A percentile compares a stretch with the other conserved stretches of the same genome.
Conservation (phyloP, 2,888 invertebrate species). For the Plebejus anna region DNA sequence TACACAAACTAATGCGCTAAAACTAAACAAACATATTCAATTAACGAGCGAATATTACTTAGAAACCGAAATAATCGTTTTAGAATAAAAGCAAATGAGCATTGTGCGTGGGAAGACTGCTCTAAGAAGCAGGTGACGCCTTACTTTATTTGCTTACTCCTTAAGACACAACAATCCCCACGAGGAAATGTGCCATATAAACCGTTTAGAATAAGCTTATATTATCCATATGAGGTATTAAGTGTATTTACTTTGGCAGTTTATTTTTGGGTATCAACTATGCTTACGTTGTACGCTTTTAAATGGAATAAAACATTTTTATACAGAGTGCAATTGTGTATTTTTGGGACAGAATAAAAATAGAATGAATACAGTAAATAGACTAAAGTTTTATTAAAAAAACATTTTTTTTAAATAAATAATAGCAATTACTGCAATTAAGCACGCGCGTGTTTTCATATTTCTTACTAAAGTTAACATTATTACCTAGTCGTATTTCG, state of each 20-base stretch:
- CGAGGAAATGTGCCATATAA: slow-evolving; percentile 50
- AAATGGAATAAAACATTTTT: neutral
- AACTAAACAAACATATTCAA: slow-evolving; percentile 25
- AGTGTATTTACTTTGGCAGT: slow-evolving; percentile 45
- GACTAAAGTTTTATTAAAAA: neutral
- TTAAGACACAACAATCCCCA: slow-evolving; percentile 49
- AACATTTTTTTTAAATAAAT: no score
- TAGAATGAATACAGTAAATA: neutral
- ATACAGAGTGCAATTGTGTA: neutral
- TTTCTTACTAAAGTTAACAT: no score
- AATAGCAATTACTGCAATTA: no score
- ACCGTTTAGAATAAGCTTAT: slow-evolving; percentile 60
- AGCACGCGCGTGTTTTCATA: no score
- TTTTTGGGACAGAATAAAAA: neutral
- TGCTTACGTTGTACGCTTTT: neutral
- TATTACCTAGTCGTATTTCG: neutral
- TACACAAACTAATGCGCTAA: neutral
- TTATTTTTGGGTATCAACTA: slow-evolving; percentile 36
- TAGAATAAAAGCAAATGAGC: slow-evolving; percentile 71
- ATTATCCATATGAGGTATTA: slow-evolving; percentile 56
- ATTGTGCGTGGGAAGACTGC: slow-evolving; percentile 58
- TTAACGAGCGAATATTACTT: slow-evolving; percentile 36
- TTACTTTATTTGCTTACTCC: slow-evolving; percentile 60
- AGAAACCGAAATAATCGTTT: slow-evolving; percentile 54
- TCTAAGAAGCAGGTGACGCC: slow-evolving; percentile 57